Percentiles rank a stretch among this genome's conserved stretches.
Evolutionary conservation across 2,888 invertebrate genomes (phyloP).

Genomic region (Cataglyphis cursor): DNA sequence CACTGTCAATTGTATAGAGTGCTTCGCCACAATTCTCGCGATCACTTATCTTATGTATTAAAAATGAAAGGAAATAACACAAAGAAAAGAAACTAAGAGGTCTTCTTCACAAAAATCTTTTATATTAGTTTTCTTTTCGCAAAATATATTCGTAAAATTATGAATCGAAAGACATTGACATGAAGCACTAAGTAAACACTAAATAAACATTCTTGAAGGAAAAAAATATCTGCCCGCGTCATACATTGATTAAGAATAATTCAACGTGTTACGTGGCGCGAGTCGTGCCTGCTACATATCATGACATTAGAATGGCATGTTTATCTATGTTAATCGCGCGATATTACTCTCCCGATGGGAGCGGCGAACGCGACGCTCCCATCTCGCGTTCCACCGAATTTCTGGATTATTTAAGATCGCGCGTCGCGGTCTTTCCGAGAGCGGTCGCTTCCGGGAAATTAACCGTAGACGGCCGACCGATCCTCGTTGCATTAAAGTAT

Average conservation of each 20-base stretch:
- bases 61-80: neutral
- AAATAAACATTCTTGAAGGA: neutral
- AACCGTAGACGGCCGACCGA: slow-evolving; percentile 59
- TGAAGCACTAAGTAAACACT: neutral
- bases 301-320: slow-evolving; percentile 31
- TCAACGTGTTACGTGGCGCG: slow-evolving; percentile 7
- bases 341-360: slow-evolving; percentile 19
- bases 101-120: neutral
- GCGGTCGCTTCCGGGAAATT: slow-evolving; percentile 68
- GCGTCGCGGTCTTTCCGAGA: slow-evolving; percentile 43
- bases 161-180: no score
- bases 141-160: neutral
- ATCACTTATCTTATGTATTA: neutral
- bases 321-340: slow-evolving; percentile 37
- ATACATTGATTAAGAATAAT: slow-evolving; percentile 15
- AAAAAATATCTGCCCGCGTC: neutral
- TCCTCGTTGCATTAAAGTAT: slow-evolving; percentile 58
- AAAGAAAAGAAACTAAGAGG: neutral
- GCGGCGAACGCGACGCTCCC: slow-evolving; percentile 24
- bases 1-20: neutral
- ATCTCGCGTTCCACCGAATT: slow-evolving; percentile 20
- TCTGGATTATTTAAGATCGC: slow-evolving; percentile 57
- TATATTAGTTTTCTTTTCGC: neutral
- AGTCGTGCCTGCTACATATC: slow-evolving; percentile 26
- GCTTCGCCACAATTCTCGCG: neutral